Evolutionary conservation across 2,113 vertebrate species (phyloP), one percentile per base, ranked within the genome.

Genomic region (Cavia porcellus): DNA sequence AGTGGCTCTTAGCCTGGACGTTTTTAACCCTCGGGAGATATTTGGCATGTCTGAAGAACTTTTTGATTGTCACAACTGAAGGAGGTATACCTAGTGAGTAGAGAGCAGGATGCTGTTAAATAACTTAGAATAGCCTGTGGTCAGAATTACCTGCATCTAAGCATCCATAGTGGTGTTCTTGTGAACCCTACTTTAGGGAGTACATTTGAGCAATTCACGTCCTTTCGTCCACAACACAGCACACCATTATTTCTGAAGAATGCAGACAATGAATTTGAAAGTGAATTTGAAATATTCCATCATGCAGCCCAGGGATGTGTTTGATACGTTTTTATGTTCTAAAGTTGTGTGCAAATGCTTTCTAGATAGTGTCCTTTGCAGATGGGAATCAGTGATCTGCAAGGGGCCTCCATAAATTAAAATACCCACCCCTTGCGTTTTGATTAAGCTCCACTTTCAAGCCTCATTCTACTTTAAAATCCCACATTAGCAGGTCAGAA

Each of bases 91-190:
- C 62, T 47, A 68, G 68, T 25, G 20, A 13, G 5, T 30, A 57
- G 70, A 77, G 11, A 32, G 50, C 0, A 25, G 45, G 45, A 32
- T 11, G 12, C 7, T 30, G 4, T 47, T 42, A 52, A 70, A 81
- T 42, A 35, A 4, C 45, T 15, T 57, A 0, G 30, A 66, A 2
- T 4, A 15, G 52, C 80, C 81, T 22, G 0, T 11, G 3, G 1
- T 1, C 0, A 72, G 68, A 82, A 4, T 50, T 6, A 2, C 13
- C 74, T 38, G 86, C 1, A 0, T 25, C 38, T 28, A 45, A 42
- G 38, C 24, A 52, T 47, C n/a, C 14, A 0, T 0, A 4, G 61
- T 5, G 0, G 1, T 4, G 86, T 42, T 45, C 47, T 66, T 50
- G 59, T 52, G 45, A 85, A 22, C 1, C 5, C 13, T 30, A n/a